Base-by-base conservation (phyloP, 2,888 invertebrate species). In the Halictus ligatus region DNA sequence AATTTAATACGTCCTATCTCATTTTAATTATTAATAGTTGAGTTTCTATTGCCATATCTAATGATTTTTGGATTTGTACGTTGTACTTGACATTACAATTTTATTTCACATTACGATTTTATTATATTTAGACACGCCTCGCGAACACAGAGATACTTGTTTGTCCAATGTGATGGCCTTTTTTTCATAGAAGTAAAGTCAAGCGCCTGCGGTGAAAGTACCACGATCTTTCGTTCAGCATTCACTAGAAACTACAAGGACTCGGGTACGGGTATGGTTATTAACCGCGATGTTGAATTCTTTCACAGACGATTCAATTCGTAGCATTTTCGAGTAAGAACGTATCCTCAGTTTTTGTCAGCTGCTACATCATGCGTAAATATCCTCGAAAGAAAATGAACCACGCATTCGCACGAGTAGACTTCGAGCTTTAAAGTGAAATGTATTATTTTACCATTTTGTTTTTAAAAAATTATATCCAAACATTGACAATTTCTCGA, bases 221-320 rank as follows among this genome's bases (percentile, higher is more conserved):
- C 21, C 25, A 46, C 54, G 54, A 67, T 50, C 35, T 50, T 74
- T 50, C 15, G 29, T 35, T 58, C 74, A 50, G 73, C 78, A 75
- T 78, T 86, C 35, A 60, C 15, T 4, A 4, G 18, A 58, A 35
- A 48, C n/a, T 76, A 8, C 82, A 87, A 82, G 80, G 85, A 67
- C 13, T n/a, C 35, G 60, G 40, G 15, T 40, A 48, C 13, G 29
- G 12, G n/a, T 29, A 78, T 64, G 13, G 35, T 67, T 15, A 77
- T 83, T 80, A 72, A 25, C 21, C 54, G n/a, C 46, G n/a, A 8
- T 12, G 29, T 8, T 48, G 58, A 79, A 79, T 35, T 35, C 35
- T 35, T 35, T 35, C 35, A 35, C 35, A 35, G 35, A 35, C 35
- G 35, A 35, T 35, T 35, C 4, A 35, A 35, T 35, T 35, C 5